Percentiles rank a stretch among this genome's conserved stretches.
phyloP scores from a whole-genome alignment of 2,113 vertebrate genomes.

The Tenrec ecaudatus region DNA sequence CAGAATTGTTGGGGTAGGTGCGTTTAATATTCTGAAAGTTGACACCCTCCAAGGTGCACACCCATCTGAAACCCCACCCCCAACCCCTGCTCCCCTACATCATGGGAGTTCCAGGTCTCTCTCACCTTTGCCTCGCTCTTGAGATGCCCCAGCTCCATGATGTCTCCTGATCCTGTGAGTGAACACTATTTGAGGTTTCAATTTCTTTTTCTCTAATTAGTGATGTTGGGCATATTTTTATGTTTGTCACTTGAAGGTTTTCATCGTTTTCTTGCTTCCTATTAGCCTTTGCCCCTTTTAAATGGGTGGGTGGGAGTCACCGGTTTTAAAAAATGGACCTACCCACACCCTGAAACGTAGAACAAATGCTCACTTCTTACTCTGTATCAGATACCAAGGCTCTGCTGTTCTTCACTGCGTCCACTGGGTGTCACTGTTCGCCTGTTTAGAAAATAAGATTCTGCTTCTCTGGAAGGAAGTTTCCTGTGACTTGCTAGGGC shows the following conservation, averaged over 20 bases:
- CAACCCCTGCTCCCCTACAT: no score
- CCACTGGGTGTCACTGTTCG: slow-evolving; percentile 84
- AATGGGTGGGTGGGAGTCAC: not conserved
- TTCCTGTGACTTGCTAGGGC: accelerated
- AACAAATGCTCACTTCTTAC: not conserved
- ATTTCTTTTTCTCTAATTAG: not conserved
- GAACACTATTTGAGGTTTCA: not conserved
- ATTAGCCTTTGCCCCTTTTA: not conserved
- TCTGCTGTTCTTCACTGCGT: not conserved
- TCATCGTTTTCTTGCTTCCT: not conserved
- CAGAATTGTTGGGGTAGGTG: not conserved
- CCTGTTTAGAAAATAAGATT: not conserved
- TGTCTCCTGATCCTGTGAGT: not conserved
- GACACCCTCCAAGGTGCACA: not conserved
- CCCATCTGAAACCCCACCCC: no score
- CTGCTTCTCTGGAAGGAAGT: no score
- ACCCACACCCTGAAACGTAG: not conserved
- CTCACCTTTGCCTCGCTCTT: not conserved
- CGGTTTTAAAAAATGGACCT: not conserved
- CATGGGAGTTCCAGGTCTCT: no score
- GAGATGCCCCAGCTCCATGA: not conserved
- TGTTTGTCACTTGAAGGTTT: not conserved
- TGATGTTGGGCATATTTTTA: not conserved
- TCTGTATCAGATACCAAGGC: not conserved
- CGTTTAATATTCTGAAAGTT: not conserved